Evolutionary conservation across 2,888 invertebrate genomes (phyloP).

Genomic region (Cephonodes hylas): DNA sequence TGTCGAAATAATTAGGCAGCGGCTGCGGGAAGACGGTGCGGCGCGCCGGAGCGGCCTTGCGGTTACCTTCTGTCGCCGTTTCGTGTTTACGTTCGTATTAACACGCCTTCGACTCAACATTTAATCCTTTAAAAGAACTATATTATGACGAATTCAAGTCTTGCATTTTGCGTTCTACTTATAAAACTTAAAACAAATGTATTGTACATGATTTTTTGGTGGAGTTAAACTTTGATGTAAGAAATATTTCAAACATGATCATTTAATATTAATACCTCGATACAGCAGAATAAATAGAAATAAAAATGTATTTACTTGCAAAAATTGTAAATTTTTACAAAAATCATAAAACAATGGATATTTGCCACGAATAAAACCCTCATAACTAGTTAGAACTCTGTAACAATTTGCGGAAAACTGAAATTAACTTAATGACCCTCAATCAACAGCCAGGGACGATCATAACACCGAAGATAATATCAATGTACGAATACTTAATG

Average conservation of each 20-base stretch:
- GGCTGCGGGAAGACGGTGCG: slow-evolving; percentile 19
- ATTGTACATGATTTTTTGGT: too few relatives aligned
- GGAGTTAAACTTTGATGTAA: too few relatives aligned
- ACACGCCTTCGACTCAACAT: not conserved
- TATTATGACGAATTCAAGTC: not conserved
- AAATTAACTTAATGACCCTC: not conserved
- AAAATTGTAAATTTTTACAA: not conserved
- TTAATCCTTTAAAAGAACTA: not conserved
- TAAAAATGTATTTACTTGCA: not conserved
- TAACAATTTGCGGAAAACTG: not conserved
- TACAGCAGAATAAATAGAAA: not conserved
- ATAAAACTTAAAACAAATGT: not conserved
- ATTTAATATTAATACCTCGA: not conserved
- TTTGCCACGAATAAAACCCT: not conserved
- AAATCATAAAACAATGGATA: not conserved
- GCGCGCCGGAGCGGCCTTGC: slow-evolving; percentile 31
- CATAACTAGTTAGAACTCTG: not conserved
- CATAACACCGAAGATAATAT: not conserved
- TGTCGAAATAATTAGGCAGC: slow-evolving; percentile 46
- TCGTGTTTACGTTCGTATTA: not conserved
- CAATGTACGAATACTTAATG: not conserved
- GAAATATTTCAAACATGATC: too few relatives aligned
- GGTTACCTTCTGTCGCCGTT: slow-evolving; percentile 39
- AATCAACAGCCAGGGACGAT: not conserved
- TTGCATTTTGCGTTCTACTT: too few relatives aligned